These are phyloP conservation scores for Trachythela sp. DNA, from an alignment of 64 coral and sea anemone genomes.

Conservation along the genomic window DNA sequence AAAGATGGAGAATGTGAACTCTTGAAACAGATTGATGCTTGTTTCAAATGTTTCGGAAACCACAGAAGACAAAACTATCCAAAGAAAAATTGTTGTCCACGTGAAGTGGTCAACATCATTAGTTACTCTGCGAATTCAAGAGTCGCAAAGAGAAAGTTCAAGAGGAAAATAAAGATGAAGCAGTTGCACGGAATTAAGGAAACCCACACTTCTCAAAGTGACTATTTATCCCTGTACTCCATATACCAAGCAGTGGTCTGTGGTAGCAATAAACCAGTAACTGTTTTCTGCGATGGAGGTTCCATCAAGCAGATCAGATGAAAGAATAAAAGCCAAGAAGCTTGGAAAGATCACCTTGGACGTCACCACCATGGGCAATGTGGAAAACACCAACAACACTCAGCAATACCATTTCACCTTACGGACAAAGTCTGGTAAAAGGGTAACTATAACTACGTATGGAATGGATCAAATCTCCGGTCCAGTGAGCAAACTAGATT, in stretches of 20 bases:
- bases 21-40: neutral
- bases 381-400: neutral
- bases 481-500: neutral
- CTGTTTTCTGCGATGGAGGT: conserved; percentile 12
- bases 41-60: conserved; percentile 9
- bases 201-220: neutral
- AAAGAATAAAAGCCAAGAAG: neutral
- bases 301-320: conserved; percentile 26
- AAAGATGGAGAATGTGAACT: neutral
- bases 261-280: neutral
- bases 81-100: neutral
- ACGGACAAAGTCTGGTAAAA: neutral
- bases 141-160: neutral
- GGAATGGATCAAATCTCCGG: neutral
- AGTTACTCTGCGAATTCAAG: neutral
- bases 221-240: neutral
- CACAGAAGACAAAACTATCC: neutral
- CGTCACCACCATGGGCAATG: neutral
- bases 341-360: neutral
- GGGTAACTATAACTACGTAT: neutral
- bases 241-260: neutral
- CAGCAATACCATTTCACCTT: neutral
- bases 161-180: no score
- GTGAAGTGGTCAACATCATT: neutral
- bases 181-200: no score